A percentile compares a stretch with the other conserved stretches of the same genome.
phyloP scores from a whole-genome alignment of 2,888 invertebrate species.

The Oegoconia quadripuncta region DNA sequence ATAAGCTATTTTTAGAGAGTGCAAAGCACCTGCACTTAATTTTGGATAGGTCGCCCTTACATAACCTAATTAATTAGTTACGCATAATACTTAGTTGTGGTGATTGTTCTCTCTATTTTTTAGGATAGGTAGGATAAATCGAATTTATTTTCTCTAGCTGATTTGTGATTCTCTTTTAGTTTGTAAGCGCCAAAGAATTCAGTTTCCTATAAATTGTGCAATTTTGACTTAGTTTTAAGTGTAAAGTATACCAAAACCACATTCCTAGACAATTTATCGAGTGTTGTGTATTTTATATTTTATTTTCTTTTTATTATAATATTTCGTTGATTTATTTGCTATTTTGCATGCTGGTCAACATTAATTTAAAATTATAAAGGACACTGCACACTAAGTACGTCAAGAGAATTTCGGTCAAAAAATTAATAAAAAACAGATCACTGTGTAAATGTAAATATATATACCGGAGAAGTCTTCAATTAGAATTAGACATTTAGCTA shows the following conservation, averaged over 20 bases:
- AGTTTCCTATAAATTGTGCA: slow-evolving; percentile 62
- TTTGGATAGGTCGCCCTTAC: slow-evolving; percentile 15
- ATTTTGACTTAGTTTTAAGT: slow-evolving; percentile 52
- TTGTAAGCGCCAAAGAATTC: slow-evolving; percentile 69
- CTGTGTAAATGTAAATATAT: too few species aligned
- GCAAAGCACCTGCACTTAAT: slow-evolving; percentile 47
- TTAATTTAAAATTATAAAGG: slow-evolving; percentile 20
- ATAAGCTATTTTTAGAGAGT: slow-evolving; percentile 15
- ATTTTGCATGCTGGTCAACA: slow-evolving; percentile 58
- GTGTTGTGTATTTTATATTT: slow-evolving; percentile 36
- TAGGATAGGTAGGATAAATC: slow-evolving; percentile 41
- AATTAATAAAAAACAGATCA: too few species aligned
- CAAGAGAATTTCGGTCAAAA: too few species aligned
- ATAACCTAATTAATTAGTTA: slow-evolving; percentile 22
- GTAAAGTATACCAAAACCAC: slow-evolving; percentile 40
- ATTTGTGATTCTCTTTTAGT: slow-evolving; percentile 61
- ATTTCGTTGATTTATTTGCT: slow-evolving; percentile 29
- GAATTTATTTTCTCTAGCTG: slow-evolving; percentile 50
- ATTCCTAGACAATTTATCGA: slow-evolving; percentile 36
- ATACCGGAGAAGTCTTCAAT: too few species aligned
- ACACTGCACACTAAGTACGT: too few species aligned
- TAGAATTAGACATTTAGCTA: too few species aligned
- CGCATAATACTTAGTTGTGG: slow-evolving; percentile 32
- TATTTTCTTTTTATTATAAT: slow-evolving; percentile 32
- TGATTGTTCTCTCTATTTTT: slow-evolving; percentile 41